Base-by-base conservation (phyloP, 2,797 vertebrate genomes). In the Coregonus suidteri region DNA sequence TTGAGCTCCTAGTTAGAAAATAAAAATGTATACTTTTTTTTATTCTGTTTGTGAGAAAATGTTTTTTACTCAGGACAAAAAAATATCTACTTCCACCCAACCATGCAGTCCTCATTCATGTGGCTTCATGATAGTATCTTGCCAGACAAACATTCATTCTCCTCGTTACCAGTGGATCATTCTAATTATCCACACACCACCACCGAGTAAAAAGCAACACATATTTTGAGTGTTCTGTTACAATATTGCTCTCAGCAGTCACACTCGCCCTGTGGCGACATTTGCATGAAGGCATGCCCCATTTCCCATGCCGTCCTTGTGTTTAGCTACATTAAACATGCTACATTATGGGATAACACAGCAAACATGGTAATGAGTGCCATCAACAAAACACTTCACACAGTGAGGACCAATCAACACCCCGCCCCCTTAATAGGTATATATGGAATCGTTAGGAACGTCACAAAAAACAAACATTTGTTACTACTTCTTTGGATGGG, bases 311-410 rank as follows among this genome's bases (percentile, higher is more conserved):
- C 56, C 51, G 77, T 69, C 64, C 83, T 69, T 6, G 69, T 34
- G 68, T 71, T 78, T 30, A 71, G 76, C 78, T 51, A 77, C 52
- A 75, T 82, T 85, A 77, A 79, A 82, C 72, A 70, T 79, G 76
- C 73, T 75, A 71, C 67, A 47, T 79, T 77, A 78, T 52, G 68
- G 76, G 73, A 77, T 77, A 56, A 77, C 74, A 72, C 75, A 47
- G 67, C 77, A 68, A 78, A 76, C 75, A 65, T n/a, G 30, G 15
- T 1, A 59, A 4, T 51, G 65, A 16, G 56, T 77, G 41, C 25
- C 59, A 73, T 73, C 59, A 66, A 16, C 56, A 37, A 72, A 64
- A 72, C 37, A 65, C 52, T 71, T 25, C 59, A 64, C 52, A 47
- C 34, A 25, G 18, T 64, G 30, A 52, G 18, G 20, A 47, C 74